These are phyloP conservation scores for Tor tambroides DNA, from an alignment of 2,113 vertebrate genomes.

Conservation along the genomic window DNA sequence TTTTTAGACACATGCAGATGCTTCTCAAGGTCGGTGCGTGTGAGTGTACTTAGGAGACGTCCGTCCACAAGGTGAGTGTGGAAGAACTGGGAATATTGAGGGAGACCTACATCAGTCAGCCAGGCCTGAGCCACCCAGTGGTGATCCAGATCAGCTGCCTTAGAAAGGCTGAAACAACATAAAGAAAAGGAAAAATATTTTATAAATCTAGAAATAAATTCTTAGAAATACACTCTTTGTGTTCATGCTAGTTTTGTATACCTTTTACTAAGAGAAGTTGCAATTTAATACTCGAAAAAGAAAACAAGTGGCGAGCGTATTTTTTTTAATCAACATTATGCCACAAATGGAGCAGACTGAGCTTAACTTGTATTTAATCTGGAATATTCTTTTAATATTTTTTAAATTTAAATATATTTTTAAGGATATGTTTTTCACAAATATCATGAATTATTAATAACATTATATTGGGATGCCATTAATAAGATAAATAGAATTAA, in stretches of 20 bases:
- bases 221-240: neutral
- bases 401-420: no score
- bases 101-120: slow-evolving; percentile 83
- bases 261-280: neutral
- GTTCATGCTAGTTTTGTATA: neutral
- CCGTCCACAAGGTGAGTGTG: slow-evolving; percentile 86
- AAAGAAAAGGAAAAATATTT: neutral
- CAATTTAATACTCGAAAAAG: no score
- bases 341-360: no score
- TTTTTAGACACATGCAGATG: slow-evolving; percentile 84
- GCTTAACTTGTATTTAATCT: no score
- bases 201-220: neutral
- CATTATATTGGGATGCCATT: neutral
- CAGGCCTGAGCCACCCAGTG: slow-evolving; percentile 91
- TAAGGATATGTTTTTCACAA: no score
- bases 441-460: neutral
- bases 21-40: slow-evolving; percentile 82
- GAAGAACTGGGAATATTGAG: slow-evolving; percentile 88
- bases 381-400: no score
- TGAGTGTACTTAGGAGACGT: slow-evolving; percentile 82
- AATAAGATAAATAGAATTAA: neutral
- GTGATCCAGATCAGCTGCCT: slow-evolving; percentile 86
- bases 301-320: no score
- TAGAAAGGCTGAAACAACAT: slow-evolving; percentile 74
- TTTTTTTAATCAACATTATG: no score